These are phyloP conservation scores for Odontomyia ornata DNA, from an alignment of 2,888 invertebrate genomes.

Conservation along the genomic window DNA sequence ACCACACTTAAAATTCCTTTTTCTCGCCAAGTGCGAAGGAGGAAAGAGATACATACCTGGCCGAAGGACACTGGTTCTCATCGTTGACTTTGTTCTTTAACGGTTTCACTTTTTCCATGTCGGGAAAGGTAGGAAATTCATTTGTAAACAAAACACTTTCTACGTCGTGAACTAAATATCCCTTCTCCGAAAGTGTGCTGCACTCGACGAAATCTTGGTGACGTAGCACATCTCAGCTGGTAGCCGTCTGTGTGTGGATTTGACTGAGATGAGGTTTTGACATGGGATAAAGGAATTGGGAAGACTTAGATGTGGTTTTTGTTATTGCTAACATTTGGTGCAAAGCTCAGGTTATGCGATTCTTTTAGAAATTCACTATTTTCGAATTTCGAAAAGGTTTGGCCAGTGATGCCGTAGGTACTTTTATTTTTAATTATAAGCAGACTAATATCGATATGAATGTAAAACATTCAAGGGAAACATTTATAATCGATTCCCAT, in stretches of 20 bases:
- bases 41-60: slow-evolving; percentile 13
- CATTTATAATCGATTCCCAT: too few relatives aligned
- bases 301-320: not conserved
- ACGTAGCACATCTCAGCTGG: slow-evolving; percentile 8
- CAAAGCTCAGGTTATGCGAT: too few relatives aligned
- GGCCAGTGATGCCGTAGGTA: too few relatives aligned
- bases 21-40: not conserved
- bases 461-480: too few relatives aligned
- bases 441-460: too few relatives aligned
- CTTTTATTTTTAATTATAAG: too few relatives aligned
- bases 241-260: not conserved
- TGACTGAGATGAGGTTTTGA: not conserved
- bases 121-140: not conserved
- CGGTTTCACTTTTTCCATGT: slow-evolving; percentile 58
- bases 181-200: not conserved
- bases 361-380: too few relatives aligned
- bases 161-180: slow-evolving; percentile 4
- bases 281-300: not conserved
- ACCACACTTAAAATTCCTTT: not conserved
- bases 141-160: slow-evolving; percentile 41
- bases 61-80: slow-evolving; percentile 60
- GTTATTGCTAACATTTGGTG: too few relatives aligned
- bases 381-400: too few relatives aligned
- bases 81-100: slow-evolving; percentile 57
- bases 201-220: slow-evolving; percentile 10